Evolutionary conservation across 2,888 invertebrate genomes (phyloP), one percentile per base, ranked within the genome.

Genomic region (Microplitis manilae): DNA sequence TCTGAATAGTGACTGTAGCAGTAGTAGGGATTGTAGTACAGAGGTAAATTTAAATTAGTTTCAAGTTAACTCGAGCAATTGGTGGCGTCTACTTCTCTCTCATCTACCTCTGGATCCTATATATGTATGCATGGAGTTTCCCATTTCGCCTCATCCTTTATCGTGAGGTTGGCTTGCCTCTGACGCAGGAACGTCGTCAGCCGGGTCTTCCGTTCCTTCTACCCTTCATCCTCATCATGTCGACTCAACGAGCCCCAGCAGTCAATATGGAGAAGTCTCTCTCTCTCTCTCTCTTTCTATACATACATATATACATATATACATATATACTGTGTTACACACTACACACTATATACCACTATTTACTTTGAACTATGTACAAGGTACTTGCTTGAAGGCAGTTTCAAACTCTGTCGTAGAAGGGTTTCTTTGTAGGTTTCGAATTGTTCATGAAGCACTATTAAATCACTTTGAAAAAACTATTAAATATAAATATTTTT

Each of bases 401-500:
- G 65, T 65, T 65, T 65, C 65, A 65, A 65, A 65, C 65, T 65
- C 65, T 65, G 65, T 38, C 8, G 65, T 65, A 65, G 65, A 65
- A 65, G 13, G 65, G 65, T 20, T 65, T 65, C 65, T 30, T 65
- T 38, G 38, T 38, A 65, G 65, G 65, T 38, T 65, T 65, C 65
- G 38, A 65, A 65, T 65, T 65, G 65, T 65, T 65, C 65, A 65
- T 30, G 65, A 65, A 65, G 38, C 50, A 62, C 62, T 20, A 20
- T 17, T 62, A 62, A 17, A 62, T 62, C 15, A 62, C 62, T 15
- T 62, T 20, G 7, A 13, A 20, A 17, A 62, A 62, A 62, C 30
- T 30, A 30, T 30, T 30, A 30, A 30, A 30, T 30, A 30, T 30
- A 30, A 30, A 30, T 30, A 30, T 30, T 30, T 30, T 30, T 30